These are phyloP conservation scores for Scatophagus argus DNA, from an alignment of 2,113 vertebrate species.

Conservation along the genomic window DNA sequence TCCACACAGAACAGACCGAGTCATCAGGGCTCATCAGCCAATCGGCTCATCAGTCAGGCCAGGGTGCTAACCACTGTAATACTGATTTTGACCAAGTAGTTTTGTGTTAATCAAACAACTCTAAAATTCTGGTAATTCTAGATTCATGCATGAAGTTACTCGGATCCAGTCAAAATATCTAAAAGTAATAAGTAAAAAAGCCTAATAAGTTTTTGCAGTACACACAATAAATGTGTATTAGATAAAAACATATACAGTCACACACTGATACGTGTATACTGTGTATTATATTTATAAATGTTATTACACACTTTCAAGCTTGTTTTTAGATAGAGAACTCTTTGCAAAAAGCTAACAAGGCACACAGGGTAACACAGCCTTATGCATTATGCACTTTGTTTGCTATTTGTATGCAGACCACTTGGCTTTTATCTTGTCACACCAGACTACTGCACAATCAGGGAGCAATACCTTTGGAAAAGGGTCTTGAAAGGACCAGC, in stretches of 20 bases:
- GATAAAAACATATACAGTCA: neutral
- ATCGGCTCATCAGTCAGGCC: too few relatives aligned
- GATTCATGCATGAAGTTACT: too few relatives aligned
- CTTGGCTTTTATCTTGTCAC: slow-evolving; percentile 39
- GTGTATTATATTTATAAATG: neutral
- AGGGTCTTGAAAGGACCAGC: slow-evolving; percentile 8
- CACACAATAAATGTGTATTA: neutral
- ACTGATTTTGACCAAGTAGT: too few relatives aligned
- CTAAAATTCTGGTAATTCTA: too few relatives aligned
- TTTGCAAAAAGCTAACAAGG: neutral
- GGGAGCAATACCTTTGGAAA: slow-evolving; percentile 15
- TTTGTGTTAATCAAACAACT: too few relatives aligned
- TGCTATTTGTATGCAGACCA: slow-evolving; percentile 10
- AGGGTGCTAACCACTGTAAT: too few relatives aligned
- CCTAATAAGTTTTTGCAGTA: too few relatives aligned
- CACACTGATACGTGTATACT: neutral
- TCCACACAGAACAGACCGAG: too few relatives aligned
- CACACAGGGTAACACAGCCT: neutral
- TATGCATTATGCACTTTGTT: slow-evolving; percentile 4
- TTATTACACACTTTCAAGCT: neutral
- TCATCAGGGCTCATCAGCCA: too few relatives aligned
- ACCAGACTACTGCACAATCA: slow-evolving; percentile 14
- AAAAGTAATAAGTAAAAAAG: too few relatives aligned
- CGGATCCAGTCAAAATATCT: too few relatives aligned
- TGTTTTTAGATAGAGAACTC: neutral